Base-by-base conservation (phyloP, 2,888 invertebrate species). In the Mythimna vitellina region DNA sequence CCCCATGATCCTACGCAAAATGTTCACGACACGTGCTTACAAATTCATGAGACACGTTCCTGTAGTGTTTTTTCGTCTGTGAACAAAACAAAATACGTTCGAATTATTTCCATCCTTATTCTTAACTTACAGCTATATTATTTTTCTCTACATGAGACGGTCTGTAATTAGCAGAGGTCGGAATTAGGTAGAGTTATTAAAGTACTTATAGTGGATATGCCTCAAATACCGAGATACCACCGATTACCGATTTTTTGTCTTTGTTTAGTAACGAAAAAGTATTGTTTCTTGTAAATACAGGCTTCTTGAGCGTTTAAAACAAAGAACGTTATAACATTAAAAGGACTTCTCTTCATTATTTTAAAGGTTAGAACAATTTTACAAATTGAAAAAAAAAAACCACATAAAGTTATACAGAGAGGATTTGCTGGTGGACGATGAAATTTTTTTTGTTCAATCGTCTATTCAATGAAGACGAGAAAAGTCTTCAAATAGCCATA, bases 21-120 rank as follows among this genome's bases (percentile, higher is more conserved):
- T 51, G 9, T 29, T 72, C 20, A 49, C 29, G 58, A 60, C 73
- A 58, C 14, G 3, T n/a, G 35, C 76, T 76, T 46, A 60, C 51
- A 22, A 60, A 74, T 74, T 66, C 67, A 76, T 29, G 60, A 54
- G 32, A 58, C 38, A 29, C 10, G 12, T 61, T 49, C 67, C 46
- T 14, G 10, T 53, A 29, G 29, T 46, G 60, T 9, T 35, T 32
- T 58, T 53, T n/a, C 20, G n/a, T 35, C 9, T 20, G 65, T 7
- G 49, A 32, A 49, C 46, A 12, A 57, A 51, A 74, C 42, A 53
- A 64, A 58, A 53, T 42, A 46, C n/a, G 42, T n/a, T 46, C 7
- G 3, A 58, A 67, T 63, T 17, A 53, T 77, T 54, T 60, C 57
- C 51, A 22, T 9, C 3, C 2, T 10, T 29, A 35, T 46, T 51